Evolutionary conservation across 2,888 invertebrate species (phyloP), one percentile per base, ranked within the genome.

Genomic region (Pseudococcus viburni): DNA sequence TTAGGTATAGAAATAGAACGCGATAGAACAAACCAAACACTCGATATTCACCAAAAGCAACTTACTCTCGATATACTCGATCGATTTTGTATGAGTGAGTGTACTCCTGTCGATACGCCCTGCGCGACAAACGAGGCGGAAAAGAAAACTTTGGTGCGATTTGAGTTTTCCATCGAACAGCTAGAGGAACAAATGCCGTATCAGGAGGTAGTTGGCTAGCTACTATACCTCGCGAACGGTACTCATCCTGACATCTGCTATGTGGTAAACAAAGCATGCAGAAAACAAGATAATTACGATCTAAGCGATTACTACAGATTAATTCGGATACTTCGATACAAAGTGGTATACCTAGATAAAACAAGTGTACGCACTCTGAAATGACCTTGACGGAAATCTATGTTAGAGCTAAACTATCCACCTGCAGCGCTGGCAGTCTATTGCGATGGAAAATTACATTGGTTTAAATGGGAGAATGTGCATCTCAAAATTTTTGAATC

Each of bases 1-100:
- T 22, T 86, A 17, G 68, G 86, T 3, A 86, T 86, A 7, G 86
- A 64, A 7, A 68, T 86, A 3, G 9, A 33, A 39, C 39, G 39
- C 3, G 68, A 68, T 42, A 17, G 0, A 64, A 8, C n/a, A 0
- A 85, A 26, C 3, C 59, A 85, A 26, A 55, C 22, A 6, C 9
- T 33, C 6, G 42, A 7, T 59, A 3, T 86, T 42, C 11, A 17
- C 68, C 86, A 68, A 19, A 39, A 39, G 42, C 59, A 11, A n/a
- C 59, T 59, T 59, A 85, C 59, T 85, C 59, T 59, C 9, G 22
- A 26, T 26, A 26, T 85, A 22, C 17, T 85, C 17, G 33, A 85
- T 11, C 9, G n/a, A 19, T 85, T 85, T 85, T 17, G 59, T 17
- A 59, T 55, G 85, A 17, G 59, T 11, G 26, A 85, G 59, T 26